Evolutionary conservation across 1,140 invertebrate genomes (phyloP).

Genomic region (Drosophila saltans): DNA sequence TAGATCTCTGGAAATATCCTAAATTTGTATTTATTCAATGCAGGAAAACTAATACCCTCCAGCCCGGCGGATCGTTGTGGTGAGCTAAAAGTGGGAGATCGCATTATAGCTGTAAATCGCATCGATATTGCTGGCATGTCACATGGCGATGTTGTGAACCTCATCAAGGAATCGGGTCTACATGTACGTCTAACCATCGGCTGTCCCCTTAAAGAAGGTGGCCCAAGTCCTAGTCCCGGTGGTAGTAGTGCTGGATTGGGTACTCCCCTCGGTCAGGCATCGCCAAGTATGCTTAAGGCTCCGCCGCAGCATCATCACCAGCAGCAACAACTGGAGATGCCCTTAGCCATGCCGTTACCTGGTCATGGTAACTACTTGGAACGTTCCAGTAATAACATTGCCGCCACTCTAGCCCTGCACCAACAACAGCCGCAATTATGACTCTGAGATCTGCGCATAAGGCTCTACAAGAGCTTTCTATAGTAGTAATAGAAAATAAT

Average conservation of each 20-base stretch:
- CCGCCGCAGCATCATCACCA: constrained; percentile 43
- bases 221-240: constrained; percentile 72
- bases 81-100: constrained; percentile 95
- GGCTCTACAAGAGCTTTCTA: constrained; percentile 82
- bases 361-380: constrained; percentile 49
- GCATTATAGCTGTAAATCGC: constrained; percentile 97
- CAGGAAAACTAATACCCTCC: constrained; percentile 95
- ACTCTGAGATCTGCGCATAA: constrained; percentile 82
- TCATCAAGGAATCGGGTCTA: constrained; percentile 96
- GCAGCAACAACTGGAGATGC: constrained; percentile 61
- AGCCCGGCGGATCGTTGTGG: constrained; percentile 97
- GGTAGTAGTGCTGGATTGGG: constrained; percentile 61
- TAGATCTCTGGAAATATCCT: too few relatives aligned
- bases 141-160: constrained; percentile 98
- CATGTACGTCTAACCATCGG: constrained; percentile 95
- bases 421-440: constrained; percentile 82
- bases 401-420: constrained; percentile 66
- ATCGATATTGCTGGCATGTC: constrained; percentile 95
- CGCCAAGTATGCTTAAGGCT: constrained; percentile 56
- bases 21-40: neutral
- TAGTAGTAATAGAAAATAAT: constrained; percentile 41
- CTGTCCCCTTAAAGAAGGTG: constrained; percentile 86
- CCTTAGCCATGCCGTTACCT: constrained; percentile 55
- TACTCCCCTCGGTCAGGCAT: constrained; percentile 51
- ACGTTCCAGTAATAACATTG: constrained; percentile 62